Evolutionary conservation across 2,888 invertebrate genomes (phyloP), one percentile per base, ranked within the genome.

Genomic region (Eristalis arbustorum): DNA sequence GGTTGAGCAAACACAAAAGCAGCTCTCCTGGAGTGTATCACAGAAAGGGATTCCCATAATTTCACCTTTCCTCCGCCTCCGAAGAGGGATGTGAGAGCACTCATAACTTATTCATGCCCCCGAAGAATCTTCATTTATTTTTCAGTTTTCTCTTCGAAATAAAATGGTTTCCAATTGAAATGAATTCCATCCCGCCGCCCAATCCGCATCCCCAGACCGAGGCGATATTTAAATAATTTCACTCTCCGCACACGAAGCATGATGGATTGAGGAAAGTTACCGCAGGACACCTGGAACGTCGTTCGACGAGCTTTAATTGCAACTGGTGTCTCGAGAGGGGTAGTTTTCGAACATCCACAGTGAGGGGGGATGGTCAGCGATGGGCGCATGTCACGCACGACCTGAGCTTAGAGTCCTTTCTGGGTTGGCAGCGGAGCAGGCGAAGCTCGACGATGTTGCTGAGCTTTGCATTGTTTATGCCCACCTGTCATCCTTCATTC

Each of bases 301-400:
- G 31, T 31, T 31, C 31, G 31, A 31, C 31, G 31, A 49, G 49
- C 34, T 40, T 64, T 6, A 68, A 13, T 14, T 76, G 68, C 76
- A 76, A 76, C 68, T 69, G 56, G 68, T 76, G 62, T 76, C 67
- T 42, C n/a, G 40, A n/a, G 61, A 25, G 40, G 28, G 59, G 37
- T 42, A 18, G 10, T 37, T 64, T 64, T 42, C 49, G 49, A 42
- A 62, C 49, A 49, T 28, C 25, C 10, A 25, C 37, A 42, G 22
- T 1, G 2, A 56, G 25, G n/a, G n/a, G 13, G 23, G 23, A 31
- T 31, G 31, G 8, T 31, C 31, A 5, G 1, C 31, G 31, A 31
- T 31, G 10, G 8, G 74, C 74, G 74, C 74, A 75, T 56, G 74
- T 28, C 37, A 23, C 37, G 13, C 37, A 37, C 8, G 18, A 6